These are phyloP conservation scores for Gymnopithys bicolor DNA, from an alignment of 2,797 vertebrate species.

Conservation along the genomic window DNA sequence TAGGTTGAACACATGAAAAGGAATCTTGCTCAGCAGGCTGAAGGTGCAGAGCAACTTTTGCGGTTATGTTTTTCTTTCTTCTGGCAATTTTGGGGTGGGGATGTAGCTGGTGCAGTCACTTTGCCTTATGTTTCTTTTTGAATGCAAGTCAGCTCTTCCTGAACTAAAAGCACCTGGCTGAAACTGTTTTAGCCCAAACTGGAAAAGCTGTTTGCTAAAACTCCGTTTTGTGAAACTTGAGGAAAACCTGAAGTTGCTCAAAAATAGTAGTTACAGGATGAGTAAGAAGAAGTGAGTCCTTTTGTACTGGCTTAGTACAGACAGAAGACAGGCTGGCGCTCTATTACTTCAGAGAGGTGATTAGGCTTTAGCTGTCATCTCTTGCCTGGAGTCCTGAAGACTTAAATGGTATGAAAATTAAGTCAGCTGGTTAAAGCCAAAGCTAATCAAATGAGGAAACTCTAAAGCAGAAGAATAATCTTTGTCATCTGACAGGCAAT, in stretches of 20 bases:
- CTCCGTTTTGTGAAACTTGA: neutral
- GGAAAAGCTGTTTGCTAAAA: neutral
- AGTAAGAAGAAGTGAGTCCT: neutral
- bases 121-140: neutral
- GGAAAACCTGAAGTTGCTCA: neutral
- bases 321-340: neutral
- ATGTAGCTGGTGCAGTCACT: conserved; percentile 6
- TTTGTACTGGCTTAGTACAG: neutral
- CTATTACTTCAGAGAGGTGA: neutral
- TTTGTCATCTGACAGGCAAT: neutral
- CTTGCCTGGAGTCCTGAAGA: neutral
- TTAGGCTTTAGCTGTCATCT: neutral
- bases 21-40: conserved; percentile 81
- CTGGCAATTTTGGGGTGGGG: conserved; percentile 62
- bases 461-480: conserved; percentile 12
- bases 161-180: neutral
- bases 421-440: conserved; percentile 13
- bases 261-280: neutral
- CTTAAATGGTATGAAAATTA: conserved; percentile 22
- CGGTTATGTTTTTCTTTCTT: conserved; percentile 56
- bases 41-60: conserved; percentile 61
- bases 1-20: conserved; percentile 66
- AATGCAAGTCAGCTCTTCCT: neutral
- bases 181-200: neutral
- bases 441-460: conserved; percentile 38